Evolutionary conservation across 2,113 vertebrate species (phyloP).

Genomic region (Lepisosteus osseus): DNA sequence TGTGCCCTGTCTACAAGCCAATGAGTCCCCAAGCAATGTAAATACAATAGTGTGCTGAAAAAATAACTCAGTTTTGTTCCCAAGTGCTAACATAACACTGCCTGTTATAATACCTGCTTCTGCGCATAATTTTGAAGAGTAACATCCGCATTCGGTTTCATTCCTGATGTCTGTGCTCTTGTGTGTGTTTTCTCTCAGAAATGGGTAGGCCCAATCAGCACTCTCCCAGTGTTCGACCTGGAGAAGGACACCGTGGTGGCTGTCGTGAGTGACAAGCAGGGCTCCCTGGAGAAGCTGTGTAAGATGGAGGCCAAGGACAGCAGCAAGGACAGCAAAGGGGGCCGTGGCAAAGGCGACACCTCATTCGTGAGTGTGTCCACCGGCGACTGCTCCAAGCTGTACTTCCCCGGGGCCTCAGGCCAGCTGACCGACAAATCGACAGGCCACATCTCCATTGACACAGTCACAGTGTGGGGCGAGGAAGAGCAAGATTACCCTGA

Average conservation of each 20-base stretch:
- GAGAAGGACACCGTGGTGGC: slow-evolving; percentile 36
- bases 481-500: slow-evolving; percentile 38
- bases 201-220: slow-evolving; percentile 60
- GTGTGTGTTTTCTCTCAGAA: slow-evolving; percentile 43
- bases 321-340: slow-evolving; percentile 17
- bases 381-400: slow-evolving; percentile 23
- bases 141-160: too few species aligned
- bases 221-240: slow-evolving; percentile 51
- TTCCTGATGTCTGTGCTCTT: background rate
- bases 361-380: background rate
- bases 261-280: slow-evolving; percentile 34
- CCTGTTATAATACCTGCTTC: too few species aligned
- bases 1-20: too few species aligned
- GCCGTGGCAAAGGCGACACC: slow-evolving; percentile 14
- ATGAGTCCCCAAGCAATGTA: too few species aligned
- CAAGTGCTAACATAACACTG: too few species aligned
- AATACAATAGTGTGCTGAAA: too few species aligned
- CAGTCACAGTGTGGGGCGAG: slow-evolving; percentile 71
- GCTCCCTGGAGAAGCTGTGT: slow-evolving; percentile 13
- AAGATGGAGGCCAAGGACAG: slow-evolving; percentile 22
- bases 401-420: slow-evolving; percentile 31
- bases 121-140: too few species aligned
- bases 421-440: slow-evolving; percentile 50
- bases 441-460: slow-evolving; percentile 77
- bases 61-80: too few species aligned